Percentiles rank a stretch among this genome's conserved stretches.
These are phyloP conservation scores for Drosophila prolongata DNA, from an alignment of 2,888 invertebrate species.

Conservation along the genomic window DNA sequence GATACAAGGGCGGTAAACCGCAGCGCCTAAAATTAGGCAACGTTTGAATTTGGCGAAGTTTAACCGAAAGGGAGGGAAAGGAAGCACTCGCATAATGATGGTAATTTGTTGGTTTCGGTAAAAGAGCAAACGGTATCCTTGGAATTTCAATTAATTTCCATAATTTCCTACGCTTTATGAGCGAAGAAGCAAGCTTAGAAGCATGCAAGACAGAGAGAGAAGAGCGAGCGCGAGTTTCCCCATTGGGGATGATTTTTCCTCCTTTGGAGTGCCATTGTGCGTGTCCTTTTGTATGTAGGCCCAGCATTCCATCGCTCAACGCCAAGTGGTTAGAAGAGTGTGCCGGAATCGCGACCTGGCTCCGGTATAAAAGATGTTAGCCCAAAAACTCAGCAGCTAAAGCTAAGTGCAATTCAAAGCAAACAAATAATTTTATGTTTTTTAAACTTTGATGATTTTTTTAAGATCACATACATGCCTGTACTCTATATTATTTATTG, in stretches of 20 bases:
- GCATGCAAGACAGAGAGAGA: constrained; percentile 46
- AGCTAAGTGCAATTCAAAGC: background rate
- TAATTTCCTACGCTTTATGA: constrained; percentile 82
- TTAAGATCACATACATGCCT: too few species aligned
- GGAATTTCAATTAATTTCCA: constrained; percentile 85
- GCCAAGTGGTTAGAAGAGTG: background rate
- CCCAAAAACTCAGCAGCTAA: background rate
- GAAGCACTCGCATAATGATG: constrained; percentile 74
- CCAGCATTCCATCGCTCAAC: constrained; percentile 3
- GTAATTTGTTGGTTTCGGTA: constrained; percentile 83
- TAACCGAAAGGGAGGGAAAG: constrained; percentile 6
- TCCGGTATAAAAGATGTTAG: background rate
- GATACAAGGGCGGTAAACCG: constrained; percentile 26
- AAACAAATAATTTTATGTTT: background rate
- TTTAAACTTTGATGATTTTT: background rate
- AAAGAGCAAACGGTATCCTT: constrained; percentile 84
- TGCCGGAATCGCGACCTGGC: background rate
- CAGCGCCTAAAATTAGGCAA: constrained; percentile 66
- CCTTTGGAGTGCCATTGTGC: constrained; percentile 10
- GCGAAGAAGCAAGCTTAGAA: constrained; percentile 39
- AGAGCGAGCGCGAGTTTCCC: constrained; percentile 3
- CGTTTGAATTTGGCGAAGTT: constrained; percentile 41
- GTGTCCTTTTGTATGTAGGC: constrained; percentile 2
- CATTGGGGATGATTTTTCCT: constrained; percentile 46
- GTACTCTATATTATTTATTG: too few species aligned